Conservation (phyloP, 2,113 vertebrate species). For the Myocastor coypus region DNA sequence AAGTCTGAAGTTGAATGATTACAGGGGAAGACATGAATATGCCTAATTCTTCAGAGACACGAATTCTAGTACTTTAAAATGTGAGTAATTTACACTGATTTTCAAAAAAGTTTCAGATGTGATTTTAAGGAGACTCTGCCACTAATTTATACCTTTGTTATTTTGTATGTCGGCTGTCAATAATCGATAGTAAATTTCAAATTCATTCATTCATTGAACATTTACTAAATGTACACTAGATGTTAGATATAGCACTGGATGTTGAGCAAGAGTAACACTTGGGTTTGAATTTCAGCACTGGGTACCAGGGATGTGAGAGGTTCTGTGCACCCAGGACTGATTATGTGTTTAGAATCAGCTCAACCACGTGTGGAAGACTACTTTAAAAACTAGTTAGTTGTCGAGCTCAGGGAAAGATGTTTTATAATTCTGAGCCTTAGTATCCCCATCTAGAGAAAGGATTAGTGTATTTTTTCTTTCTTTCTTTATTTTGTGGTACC, state of each 20-base stretch:
- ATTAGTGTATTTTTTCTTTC: background rate
- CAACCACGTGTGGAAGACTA: background rate
- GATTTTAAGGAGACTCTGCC: slow-evolving; percentile 45
- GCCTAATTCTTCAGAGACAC: background rate
- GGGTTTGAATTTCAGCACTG: background rate
- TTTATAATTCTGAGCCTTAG: background rate
- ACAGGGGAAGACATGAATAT: background rate
- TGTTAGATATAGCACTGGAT: background rate
- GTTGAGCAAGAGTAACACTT: background rate
- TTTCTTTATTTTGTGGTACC: no score
- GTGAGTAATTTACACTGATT: background rate
- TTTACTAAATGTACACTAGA: background rate
- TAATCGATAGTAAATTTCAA: slow-evolving; percentile 9
- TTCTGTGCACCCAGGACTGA: background rate
- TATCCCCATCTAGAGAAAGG: background rate
- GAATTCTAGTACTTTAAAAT: background rate
- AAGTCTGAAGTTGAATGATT: background rate
- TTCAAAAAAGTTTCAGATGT: background rate
- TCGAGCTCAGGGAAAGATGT: background rate
- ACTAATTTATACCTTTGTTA: background rate
- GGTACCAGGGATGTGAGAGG: background rate
- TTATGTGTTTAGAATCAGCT: background rate
- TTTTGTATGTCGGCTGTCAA: slow-evolving; percentile 30
- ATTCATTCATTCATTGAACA: background rate
- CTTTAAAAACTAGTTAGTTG: background rate